phyloP scores from a whole-genome alignment of 2,113 vertebrate genomes.

The Stomatorhinus ivindoensis region DNA sequence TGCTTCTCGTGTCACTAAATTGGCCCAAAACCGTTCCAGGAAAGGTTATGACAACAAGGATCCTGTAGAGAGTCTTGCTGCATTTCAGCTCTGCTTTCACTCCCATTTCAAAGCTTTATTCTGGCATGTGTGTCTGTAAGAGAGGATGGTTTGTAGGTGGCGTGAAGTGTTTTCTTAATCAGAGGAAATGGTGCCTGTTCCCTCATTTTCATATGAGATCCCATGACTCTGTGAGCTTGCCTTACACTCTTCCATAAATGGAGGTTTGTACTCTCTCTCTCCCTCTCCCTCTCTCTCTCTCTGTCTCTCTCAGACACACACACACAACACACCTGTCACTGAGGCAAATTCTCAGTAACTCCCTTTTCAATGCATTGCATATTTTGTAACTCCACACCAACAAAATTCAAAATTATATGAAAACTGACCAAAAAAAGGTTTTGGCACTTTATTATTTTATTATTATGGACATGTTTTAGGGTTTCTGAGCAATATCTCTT shows the following conservation, averaged over 20 bases:
- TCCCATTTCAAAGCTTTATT: background rate
- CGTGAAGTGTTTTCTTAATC: background rate
- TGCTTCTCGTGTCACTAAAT: background rate
- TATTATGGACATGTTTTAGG: background rate
- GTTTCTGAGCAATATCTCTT: background rate
- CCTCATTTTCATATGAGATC: background rate
- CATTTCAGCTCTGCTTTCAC: background rate
- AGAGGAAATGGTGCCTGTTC: background rate
- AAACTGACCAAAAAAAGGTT: background rate
- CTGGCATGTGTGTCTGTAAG: background rate
- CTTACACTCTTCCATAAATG: background rate
- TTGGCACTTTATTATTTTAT: background rate
- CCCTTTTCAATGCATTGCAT: background rate
- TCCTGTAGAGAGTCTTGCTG: background rate
- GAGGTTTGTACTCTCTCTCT: background rate
- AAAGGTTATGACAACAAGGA: background rate
- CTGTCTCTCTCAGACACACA: too few species aligned
- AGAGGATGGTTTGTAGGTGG: background rate
- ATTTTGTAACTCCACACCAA: background rate
- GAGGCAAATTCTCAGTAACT: background rate
- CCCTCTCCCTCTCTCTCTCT: background rate
- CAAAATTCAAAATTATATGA: background rate
- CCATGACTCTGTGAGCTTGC: background rate
- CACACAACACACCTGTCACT: background rate
- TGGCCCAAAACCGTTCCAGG: background rate